Base-by-base conservation (phyloP, 1,140 invertebrate species). In the Dendroctonus valens region DNA sequence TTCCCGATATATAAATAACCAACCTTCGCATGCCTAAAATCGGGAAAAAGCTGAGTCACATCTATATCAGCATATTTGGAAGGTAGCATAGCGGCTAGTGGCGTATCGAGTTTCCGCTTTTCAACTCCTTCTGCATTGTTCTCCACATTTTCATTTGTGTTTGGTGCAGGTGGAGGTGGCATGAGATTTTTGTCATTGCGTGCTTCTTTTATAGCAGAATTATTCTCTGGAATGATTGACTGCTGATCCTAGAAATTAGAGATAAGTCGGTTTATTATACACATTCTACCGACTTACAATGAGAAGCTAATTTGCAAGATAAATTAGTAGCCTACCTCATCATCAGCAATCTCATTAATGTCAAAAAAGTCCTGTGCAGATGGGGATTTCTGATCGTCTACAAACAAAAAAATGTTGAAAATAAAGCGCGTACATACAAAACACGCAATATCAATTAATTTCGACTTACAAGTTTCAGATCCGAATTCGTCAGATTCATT, bases 1-100 rank as follows among this genome's bases (percentile, higher is more conserved):
- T 46, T 46, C 1, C 8, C 12, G 8, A 4, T 50, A 42, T 26
- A 26, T 26, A 2, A 26, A 26, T 26, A 54, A 54, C 60, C 37
- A 78, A 90, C 89, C 79, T 94, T 92, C 70, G 93, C 92, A 41
- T 89, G 85, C 68, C 93, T 82, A 80, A 98, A 98, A 77, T 97
- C 94, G 6, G 95, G 95, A 81, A 98, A 98, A 0, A 97, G 75
- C 76, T 92, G 88, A 4, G 88, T 90, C 0, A 98, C 94, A 83
- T 97, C 86, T 8, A 94, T 84, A 80, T 94, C 89, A 7, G 89
- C 89, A 81, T 97, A 96, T 82, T 97, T 97, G 0, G 92, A 93
- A 0, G 96, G 96, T 50, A 97, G 77, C 92, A 98, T 97, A 37
- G 93, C 93, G 14, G 94, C 95, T 48, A 98, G 79, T 5, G 96